Evolutionary conservation across 1,140 invertebrate genomes (phyloP), one percentile per base, ranked within the genome.

Genomic region (Ceratitis capitata): DNA sequence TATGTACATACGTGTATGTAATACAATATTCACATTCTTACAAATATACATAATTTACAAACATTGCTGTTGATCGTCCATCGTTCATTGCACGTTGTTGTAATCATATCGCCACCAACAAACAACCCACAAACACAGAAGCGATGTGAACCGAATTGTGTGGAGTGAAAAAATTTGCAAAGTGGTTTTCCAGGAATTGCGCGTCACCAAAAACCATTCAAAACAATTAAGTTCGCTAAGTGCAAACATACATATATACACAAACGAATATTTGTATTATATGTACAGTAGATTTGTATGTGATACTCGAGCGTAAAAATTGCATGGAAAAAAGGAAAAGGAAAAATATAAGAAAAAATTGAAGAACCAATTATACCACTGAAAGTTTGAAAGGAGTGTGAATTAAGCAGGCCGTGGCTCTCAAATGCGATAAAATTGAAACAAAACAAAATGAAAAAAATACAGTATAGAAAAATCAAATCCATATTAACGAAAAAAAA

Each of bases 101-200:
- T 78, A 78, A 78, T 47, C 69, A n/a, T 26, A 78, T 47, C 19
- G 26, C 53, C 58, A 45, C 9, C 29, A n/a, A n/a, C n/a, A n/a
- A n/a, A n/a, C n/a, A n/a, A n/a, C n/a, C n/a, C n/a, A n/a, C n/a
- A n/a, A n/a, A n/a, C n/a, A n/a, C n/a, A n/a, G n/a, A n/a, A n/a
- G n/a, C n/a, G n/a, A n/a, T n/a, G n/a, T n/a, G n/a, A n/a, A 19
- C 39, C 16, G 19, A n/a, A 35, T 16, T 23, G 69, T 61, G 85
- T 14, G 56, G 16, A 61, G 53, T 51, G 53, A 29, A 64, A 84
- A 45, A 61, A 82, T 85, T 83, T 85, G 85, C 85, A 78, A 85
- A 85, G 85, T 85, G 78, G 49, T 83, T 85, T 85, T 85, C 85
- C 78, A 83, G 53, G 85, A 85, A 85, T 85, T 61, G 69, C 26